Percentiles rank a stretch among this genome's conserved stretches.
Evolutionary conservation across 2,113 vertebrate species (phyloP).

Genomic region (Leptobrachium ailaonicum): DNA sequence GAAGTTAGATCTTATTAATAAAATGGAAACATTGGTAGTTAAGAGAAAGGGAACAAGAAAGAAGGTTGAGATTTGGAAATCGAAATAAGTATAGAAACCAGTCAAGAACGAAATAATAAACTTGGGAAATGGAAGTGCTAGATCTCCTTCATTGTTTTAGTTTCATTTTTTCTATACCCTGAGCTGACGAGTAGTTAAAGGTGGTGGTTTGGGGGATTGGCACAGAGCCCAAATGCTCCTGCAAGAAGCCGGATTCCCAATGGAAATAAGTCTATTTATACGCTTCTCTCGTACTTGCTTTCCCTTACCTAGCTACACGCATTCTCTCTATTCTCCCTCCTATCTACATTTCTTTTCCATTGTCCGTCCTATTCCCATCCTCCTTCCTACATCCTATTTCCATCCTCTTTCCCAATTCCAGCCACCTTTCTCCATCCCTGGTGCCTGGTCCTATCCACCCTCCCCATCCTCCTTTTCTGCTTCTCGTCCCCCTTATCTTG

Average conservation of each 20-base stretch:
- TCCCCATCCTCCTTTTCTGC: not conserved
- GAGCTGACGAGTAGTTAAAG: conserved; percentile 22
- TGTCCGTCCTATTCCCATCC: no score
- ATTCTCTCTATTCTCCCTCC: conserved; percentile 4
- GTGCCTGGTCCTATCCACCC: conserved; percentile 10
- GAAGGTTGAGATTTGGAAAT: no score
- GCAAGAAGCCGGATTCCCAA: conserved; percentile 35
- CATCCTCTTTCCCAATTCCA: not conserved
- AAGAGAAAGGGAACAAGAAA: not conserved
- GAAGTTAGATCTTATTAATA: no score
- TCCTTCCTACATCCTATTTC: no score
- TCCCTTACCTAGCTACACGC: conserved; percentile 29
- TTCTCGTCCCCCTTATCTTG: conserved; percentile 10
- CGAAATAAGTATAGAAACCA: no score
- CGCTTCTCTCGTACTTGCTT: conserved; percentile 37
- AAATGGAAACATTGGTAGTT: not conserved
- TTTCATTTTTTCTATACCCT: no score
- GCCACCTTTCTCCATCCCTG: not conserved
- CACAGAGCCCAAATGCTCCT: conserved; percentile 21
- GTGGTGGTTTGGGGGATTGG: not conserved
- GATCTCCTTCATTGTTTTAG: no score
- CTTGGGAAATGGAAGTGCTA: no score
- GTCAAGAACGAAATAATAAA: no score
- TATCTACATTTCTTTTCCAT: no score
- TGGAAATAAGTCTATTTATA: conserved; percentile 40